Base-by-base conservation (phyloP, 2,113 vertebrate species). In the Pungitius pungitius region DNA sequence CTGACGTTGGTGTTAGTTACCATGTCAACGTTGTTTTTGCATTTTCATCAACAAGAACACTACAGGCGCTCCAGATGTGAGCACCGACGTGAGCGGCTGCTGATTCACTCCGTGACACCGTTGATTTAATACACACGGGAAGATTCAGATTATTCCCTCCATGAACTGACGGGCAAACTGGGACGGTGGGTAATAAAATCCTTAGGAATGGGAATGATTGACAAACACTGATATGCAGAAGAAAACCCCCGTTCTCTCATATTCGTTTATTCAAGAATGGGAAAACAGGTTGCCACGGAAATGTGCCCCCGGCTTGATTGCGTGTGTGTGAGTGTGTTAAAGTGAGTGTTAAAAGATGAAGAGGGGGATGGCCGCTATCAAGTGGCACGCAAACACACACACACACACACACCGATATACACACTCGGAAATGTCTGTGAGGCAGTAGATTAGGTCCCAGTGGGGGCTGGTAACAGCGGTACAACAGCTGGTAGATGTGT, bases 401-500 rank as follows among this genome's bases (percentile, higher is more conserved):
- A 62, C 57, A 58, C 75, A 52, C 10, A 49, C 59, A 15, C 52
- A 73, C 57, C n/a, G n/a, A 51, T 58, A 39, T 35, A 60, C 65
- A 59, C 73, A 63, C 58, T 54, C 75, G 42, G 57, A 71, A 57
- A 85, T 63, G 17, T 37, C 82, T 83, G 64, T 68, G 75, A 86
- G 78, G 73, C 67, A 80, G 37, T 62, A 87, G 85, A 91, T 89
- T 86, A 90, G 73, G 80, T 83, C 80, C 78, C 80, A 74, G 81
- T 82, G 66, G 88, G 80, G 62, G 79, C 51, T 60, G 54, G 67
- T 87, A 88, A 91, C 90, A 90, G 87, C 58, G 69, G 85, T 86
- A 86, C 83, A 88, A 85, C 85, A 90, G 86, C 89, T 91, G 85
- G 73, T 85, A 65, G 70, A 88, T 65, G 71, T 78, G 77, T 85